Percentiles rank a stretch among this genome's conserved stretches.
These are phyloP conservation scores for Ommatoiulus sabulosus DNA, from an alignment of 2,888 invertebrate species.

Conservation along the genomic window DNA sequence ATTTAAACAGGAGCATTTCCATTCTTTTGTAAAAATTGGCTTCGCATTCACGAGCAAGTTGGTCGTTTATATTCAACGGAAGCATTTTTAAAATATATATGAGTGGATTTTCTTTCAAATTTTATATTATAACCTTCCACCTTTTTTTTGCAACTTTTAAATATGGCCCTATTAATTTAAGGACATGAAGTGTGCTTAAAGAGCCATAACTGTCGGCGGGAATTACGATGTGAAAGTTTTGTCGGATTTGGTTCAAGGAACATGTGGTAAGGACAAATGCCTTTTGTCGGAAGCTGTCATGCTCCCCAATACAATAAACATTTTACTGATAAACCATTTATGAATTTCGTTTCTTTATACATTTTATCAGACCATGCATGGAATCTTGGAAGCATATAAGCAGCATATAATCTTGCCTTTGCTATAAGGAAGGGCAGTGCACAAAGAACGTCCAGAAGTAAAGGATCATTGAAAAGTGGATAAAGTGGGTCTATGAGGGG, in stretches of 20 bases:
- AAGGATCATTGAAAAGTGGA: too few relatives aligned
- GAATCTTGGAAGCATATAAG: too few relatives aligned
- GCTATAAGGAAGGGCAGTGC: too few relatives aligned
- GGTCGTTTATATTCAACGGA: background rate
- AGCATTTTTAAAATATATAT: background rate
- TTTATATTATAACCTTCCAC: background rate
- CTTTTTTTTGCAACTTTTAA: background rate
- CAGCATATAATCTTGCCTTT: too few relatives aligned
- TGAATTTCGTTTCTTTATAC: background rate
- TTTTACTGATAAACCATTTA: background rate
- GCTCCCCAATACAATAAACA: background rate
- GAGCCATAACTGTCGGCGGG: background rate
- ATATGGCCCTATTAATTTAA: background rate
- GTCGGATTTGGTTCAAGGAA: background rate
- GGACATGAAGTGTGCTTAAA: background rate
- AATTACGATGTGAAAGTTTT: constrained; percentile 16
- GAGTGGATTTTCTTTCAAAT: background rate
- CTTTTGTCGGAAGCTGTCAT: background rate
- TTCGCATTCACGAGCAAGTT: background rate
- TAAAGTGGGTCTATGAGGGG: too few relatives aligned
- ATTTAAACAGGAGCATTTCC: background rate
- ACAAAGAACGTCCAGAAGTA: too few relatives aligned
- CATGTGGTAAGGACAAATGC: background rate
- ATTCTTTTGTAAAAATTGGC: background rate
- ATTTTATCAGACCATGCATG: background rate